phyloP scores from a whole-genome alignment of 35 echinoderm and acorn worm species.

The Ophiothrix spiculata region DNA sequence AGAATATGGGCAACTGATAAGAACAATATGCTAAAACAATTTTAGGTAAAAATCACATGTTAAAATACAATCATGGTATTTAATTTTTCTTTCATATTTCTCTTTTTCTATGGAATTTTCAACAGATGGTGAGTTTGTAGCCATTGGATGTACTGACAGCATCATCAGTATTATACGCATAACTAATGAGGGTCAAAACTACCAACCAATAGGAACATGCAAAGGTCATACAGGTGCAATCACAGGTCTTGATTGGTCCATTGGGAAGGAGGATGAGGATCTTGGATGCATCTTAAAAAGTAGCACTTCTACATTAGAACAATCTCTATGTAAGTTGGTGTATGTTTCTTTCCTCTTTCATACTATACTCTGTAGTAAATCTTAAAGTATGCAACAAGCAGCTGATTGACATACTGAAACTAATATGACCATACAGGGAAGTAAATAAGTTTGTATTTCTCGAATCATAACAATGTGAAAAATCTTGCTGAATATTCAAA shows the following conservation, averaged over 20 bases:
- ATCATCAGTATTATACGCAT: slow-evolving; percentile 42
- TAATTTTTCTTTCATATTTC: too few relatives aligned
- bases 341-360: background rate
- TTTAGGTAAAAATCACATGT: too few relatives aligned
- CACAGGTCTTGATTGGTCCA: slow-evolving; percentile 74
- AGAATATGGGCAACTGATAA: too few relatives aligned
- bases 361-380: background rate
- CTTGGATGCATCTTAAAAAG: slow-evolving; percentile 29
- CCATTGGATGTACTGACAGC: slow-evolving; percentile 55
- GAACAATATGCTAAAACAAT: too few relatives aligned
- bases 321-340: slow-evolving; percentile 40
- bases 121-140: slow-evolving; percentile 42
- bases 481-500: too few relatives aligned
- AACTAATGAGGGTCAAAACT: slow-evolving; percentile 37
- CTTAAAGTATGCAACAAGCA: too few relatives aligned
- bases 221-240: slow-evolving; percentile 57
- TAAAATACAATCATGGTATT: too few relatives aligned
- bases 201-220: slow-evolving; percentile 54
- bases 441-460: too few relatives aligned
- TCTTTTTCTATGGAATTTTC: too few relatives aligned
- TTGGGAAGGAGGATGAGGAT: slow-evolving; percentile 22
- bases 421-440: too few relatives aligned
- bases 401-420: too few relatives aligned
- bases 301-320: slow-evolving; percentile 26
- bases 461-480: too few relatives aligned